These are phyloP conservation scores for Magallana nippona DNA, from an alignment of 2,888 invertebrate species.

Conservation along the genomic window DNA sequence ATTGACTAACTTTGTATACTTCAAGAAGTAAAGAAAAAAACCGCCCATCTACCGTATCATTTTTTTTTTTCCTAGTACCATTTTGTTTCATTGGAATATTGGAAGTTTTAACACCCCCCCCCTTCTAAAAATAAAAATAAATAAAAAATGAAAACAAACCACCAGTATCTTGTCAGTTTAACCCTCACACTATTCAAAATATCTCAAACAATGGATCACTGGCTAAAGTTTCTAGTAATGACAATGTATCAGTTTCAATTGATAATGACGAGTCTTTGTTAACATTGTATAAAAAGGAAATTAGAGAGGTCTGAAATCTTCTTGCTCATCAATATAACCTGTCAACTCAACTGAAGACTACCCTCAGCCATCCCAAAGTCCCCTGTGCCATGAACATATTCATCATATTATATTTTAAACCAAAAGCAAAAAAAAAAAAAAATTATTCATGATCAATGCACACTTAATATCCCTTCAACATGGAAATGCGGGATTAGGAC, in stretches of 20 bases:
- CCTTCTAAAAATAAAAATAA: background rate
- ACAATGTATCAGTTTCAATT: slow-evolving; percentile 17
- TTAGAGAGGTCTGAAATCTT: slow-evolving; percentile 35
- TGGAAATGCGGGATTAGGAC: slow-evolving; percentile 30
- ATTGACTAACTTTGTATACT: background rate
- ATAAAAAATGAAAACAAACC: background rate
- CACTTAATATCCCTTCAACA: slow-evolving; percentile 23
- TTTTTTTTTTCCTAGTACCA: too few species aligned
- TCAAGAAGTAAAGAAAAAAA: too few species aligned
- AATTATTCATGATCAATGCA: slow-evolving; percentile 20
- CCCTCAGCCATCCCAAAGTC: slow-evolving; percentile 1
- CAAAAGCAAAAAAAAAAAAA: background rate
- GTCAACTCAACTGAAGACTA: slow-evolving; percentile 5
- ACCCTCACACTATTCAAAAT: slow-evolving; percentile 7
- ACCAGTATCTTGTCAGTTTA: slow-evolving; percentile 5
- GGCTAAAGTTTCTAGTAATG: slow-evolving; percentile 17
- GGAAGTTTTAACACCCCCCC: too few species aligned
- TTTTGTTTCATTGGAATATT: too few species aligned
- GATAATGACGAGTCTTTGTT: slow-evolving; percentile 12
- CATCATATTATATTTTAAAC: slow-evolving; percentile 7
- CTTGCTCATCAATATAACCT: slow-evolving; percentile 22
- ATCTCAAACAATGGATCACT: background rate
- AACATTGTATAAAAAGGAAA: slow-evolving; percentile 26
- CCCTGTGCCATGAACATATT: slow-evolving; percentile 17
- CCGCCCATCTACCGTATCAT: too few species aligned